Base-by-base conservation (phyloP, 2,888 invertebrate species). In the Deilephila elpenor region DNA sequence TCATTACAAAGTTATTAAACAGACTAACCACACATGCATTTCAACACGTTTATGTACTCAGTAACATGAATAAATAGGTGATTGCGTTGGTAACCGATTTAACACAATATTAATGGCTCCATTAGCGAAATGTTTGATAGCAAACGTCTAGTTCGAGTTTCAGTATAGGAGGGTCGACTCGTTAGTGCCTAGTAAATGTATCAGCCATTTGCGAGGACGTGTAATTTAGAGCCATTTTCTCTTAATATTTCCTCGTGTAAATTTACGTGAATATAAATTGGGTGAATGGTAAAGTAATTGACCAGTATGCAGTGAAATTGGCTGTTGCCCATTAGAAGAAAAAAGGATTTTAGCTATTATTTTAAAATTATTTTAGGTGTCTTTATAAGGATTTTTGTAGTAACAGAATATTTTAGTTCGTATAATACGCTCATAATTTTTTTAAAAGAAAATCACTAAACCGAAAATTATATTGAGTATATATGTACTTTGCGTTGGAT, bases 71-170 rank as follows among this genome's bases (percentile, higher is more conserved):
- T 64, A 64, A 64, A 37, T 64, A 44, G 64, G 25, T 67, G 67
- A 67, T 67, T 67, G 67, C 44, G 67, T 51, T 17, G 6, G 44
- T 25, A 72, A 72, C 62, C 34, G 61, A 62, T 64, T 72, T 72
- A 62, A 62, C 53, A 44, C 53, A 62, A 64, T 37, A 60, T 71
- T 71, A 60, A 71, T 71, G 71, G 71, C 60, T 71, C 71, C 71
- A 71, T 71, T 71, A 71, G 71, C 20, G 34, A 71, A 71, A 44
- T 71, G 71, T 71, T 71, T 71, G 71, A 71, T 60, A 37, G 60
- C 44, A 44, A 60, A 25, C 59, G 71, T 32, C n/a, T 19, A 20
- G 72, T 67, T 67, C 51, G 67, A 17, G 67, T 67, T 51, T 67
- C 56, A 56, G n/a, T 56, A 34, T 37, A 19, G 70, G 51, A 29